These are phyloP conservation scores for Acrocephalus scirpaceus DNA, from an alignment of 2,797 vertebrate species.

Conservation along the genomic window DNA sequence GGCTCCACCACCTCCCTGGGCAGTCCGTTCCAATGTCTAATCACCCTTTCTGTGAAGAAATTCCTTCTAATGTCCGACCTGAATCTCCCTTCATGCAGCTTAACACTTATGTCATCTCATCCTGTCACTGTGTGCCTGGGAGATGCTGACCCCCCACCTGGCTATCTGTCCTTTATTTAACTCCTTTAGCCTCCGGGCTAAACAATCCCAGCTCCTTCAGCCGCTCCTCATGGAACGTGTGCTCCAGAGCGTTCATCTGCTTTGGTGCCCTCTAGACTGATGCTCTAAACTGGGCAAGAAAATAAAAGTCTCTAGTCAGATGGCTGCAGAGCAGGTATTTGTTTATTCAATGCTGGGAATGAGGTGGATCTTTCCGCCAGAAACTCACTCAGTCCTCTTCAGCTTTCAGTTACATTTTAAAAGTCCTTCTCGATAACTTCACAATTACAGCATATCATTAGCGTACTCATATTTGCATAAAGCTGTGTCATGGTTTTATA, in stretches of 20 bases:
- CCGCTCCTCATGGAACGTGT: neutral
- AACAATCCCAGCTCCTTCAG: neutral
- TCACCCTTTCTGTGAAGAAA: too few relatives aligned
- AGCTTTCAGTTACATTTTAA: neutral
- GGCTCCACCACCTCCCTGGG: neutral
- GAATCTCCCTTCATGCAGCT: neutral
- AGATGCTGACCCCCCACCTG: neutral
- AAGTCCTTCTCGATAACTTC: neutral
- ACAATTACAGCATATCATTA: neutral
- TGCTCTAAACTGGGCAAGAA: neutral
- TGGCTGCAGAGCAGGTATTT: neutral
- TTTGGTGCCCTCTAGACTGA: too few relatives aligned
- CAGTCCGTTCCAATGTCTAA: too few relatives aligned
- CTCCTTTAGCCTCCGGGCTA: accelerated
- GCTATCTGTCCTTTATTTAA: neutral
- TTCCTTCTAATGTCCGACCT: neutral
- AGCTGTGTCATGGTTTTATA: neutral
- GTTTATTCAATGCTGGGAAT: neutral
- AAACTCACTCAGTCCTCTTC: neutral
- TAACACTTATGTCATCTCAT: accelerated
- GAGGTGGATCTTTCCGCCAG: neutral
- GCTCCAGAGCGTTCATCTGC: neutral
- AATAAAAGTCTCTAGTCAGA: neutral
- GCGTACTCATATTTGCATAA: neutral
- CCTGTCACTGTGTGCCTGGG: neutral